phyloP scores from a whole-genome alignment of 2,797 vertebrate genomes.

The Meriones psammophilus region DNA sequence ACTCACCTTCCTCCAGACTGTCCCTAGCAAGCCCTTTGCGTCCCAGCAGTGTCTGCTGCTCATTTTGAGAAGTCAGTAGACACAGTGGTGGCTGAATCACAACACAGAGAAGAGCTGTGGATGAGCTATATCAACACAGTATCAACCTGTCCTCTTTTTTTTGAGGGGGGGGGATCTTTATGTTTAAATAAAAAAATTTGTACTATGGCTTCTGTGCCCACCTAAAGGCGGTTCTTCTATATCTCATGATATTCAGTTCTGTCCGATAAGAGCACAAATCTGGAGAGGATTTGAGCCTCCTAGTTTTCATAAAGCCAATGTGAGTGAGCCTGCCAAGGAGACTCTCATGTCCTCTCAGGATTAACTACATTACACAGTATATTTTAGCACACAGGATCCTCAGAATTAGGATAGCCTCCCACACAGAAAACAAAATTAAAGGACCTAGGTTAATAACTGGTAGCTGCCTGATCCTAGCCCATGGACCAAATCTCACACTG shows the following conservation, averaged over 20 bases:
- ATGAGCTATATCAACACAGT: background rate
- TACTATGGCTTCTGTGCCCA: background rate
- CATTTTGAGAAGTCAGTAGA: background rate
- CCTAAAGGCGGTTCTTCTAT: background rate
- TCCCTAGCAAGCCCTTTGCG: no score
- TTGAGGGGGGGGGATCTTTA: background rate
- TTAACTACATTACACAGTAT: background rate
- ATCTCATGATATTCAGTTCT: background rate
- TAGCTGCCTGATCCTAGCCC: background rate
- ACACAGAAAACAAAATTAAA: slow-evolving; percentile 28
- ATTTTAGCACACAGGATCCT: slow-evolving; percentile 10
- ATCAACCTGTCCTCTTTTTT: background rate
- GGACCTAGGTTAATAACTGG: background rate
- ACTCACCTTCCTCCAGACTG: background rate
- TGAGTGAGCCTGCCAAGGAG: slow-evolving; percentile 40
- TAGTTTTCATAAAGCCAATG: slow-evolving; percentile 51
- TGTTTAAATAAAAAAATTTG: slow-evolving; percentile 43
- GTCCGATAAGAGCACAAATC: slow-evolving; percentile 40
- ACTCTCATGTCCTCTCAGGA: slow-evolving; percentile 1
- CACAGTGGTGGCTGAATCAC: background rate
- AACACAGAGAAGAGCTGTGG: background rate
- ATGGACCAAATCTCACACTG: background rate
- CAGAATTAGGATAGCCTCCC: slow-evolving; percentile 3
- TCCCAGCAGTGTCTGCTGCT: background rate
- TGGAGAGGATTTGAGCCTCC: slow-evolving; percentile 37